Evolutionary conservation across 2,113 vertebrate genomes (phyloP), one percentile per base, ranked within the genome.

Genomic region (Nothocercus julius): DNA sequence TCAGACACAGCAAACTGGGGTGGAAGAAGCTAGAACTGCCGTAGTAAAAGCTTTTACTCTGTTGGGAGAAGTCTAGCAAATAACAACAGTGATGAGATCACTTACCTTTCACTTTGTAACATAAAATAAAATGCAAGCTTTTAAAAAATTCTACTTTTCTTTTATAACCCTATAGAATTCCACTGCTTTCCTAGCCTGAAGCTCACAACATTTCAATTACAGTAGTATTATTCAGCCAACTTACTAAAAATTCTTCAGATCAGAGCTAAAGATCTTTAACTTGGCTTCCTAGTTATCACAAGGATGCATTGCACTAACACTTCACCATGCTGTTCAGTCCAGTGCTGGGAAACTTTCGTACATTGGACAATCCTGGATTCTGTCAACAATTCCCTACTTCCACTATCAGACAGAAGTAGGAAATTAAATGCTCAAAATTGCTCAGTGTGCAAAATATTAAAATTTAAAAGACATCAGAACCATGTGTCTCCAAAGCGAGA

Each of bases 51-150:
- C 97, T 98, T 98, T 96, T 98, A 98, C 98, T 97, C 98, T 98
- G 97, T 98, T 98, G 98, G 98, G 98, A 98, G 98, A 98, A 98
- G 98, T 97, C 98, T 97, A 96, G 94, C 95, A 98, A 97, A 93
- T 83, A 96, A n/a, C 87, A 98, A 88, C 95, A 20, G 72, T 96
- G 97, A 91, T 64, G 63, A 94, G 73, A 91, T 75, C 74, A 98
- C 98, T 98, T 98, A 98, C 98, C 98, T 98, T 98, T 69, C 84
- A 49, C 62, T 92, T 13, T 1, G 30, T 22, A 96, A 95, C 84
- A 95, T 80, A 89, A 97, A 96, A 97, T 49, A 93, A 92, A 95
- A 93, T 5, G 27, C 72, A 96, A 72, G 16, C 89, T 83, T 97
- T 93, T 86, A 84, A 62, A 63, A 86, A 66, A 63, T 86, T 72